Percentiles rank a stretch among this genome's conserved stretches.
These are phyloP conservation scores for Pteromalus puparum DNA, from an alignment of 1,140 invertebrate species.

Conservation along the genomic window DNA sequence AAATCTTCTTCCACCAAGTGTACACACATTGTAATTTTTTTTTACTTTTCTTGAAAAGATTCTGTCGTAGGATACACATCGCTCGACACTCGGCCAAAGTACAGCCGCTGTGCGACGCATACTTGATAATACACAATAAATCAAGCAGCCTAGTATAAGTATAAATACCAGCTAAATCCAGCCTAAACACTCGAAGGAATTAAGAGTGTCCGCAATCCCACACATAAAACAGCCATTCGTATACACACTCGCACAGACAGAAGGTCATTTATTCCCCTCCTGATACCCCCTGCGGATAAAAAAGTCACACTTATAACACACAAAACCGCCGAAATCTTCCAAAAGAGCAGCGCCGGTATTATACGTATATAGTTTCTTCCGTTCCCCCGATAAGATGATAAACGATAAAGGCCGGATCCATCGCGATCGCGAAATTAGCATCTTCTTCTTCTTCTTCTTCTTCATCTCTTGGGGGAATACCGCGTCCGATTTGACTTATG, in stretches of 20 bases:
- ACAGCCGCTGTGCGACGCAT: not conserved
- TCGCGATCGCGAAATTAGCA: not conserved
- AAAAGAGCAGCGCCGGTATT: no score
- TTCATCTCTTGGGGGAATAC: no score
- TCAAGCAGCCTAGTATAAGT: no score
- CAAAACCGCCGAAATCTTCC: not conserved
- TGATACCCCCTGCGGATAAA: no score
- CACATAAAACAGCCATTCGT: no score
- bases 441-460: not conserved
- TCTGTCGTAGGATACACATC: not conserved
- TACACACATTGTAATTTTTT: not conserved
- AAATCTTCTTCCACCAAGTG: not conserved
- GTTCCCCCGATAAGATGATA: slow-evolving; percentile 1
- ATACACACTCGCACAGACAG: no score
- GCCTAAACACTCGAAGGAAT: no score
- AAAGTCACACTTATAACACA: no score
- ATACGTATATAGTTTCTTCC: not conserved
- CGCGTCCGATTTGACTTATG: not conserved
- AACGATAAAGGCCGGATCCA: not conserved
- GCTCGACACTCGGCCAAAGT: not conserved
- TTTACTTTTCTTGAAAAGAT: not conserved
- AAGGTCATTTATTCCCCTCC: no score
- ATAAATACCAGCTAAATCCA: no score
- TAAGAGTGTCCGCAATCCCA: no score
- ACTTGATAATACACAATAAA: no score